Base-by-base conservation (phyloP, 2,888 invertebrate species). In the Mesorhabditis belari region DNA sequence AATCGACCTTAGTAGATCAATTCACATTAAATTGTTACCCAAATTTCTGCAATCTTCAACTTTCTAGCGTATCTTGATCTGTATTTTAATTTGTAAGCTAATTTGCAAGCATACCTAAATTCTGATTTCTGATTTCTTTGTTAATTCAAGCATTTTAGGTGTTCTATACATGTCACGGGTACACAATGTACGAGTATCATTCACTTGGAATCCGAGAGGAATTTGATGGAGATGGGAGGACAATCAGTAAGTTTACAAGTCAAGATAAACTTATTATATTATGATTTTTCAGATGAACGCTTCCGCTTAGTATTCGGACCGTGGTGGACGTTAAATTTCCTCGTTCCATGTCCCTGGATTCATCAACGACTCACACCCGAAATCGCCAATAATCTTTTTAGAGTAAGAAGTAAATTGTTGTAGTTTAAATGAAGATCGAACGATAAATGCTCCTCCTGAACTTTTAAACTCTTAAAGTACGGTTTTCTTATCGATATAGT, bases 171-270 rank as follows among this genome's bases (percentile, higher is more conserved):
- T 62, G 65, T 19, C 62, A 74, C 51, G 79, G 79, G 44, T 80
- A 77, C 64, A 80, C 77, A 24, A 77, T 78, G 77, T 71, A 51
- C 61, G 79, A 79, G 52, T 79, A 77, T 54, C 76, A 77, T 59
- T 66, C 69, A 35, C 55, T 68, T n/a, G 62, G 73, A 4, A 65
- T 75, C 6, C 60, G 72, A 5, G 71, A 76, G 19, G 65, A 70
- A n/a, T 70, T 77, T 25, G 74, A 72, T 35, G 73, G 77, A 4
- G 79, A 79, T 54, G 79, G 79, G 66, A 66, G n/a, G 60, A 58
- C 28, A 0, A 9, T 21, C 12, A 12, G 25, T 28, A 19, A 0
- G 5, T 19, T 44, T 12, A 1, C 25, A 54, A 26, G 9, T 26
- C 27, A 24, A 0, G 25, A 17, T 60, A 17, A 5, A 3, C 25